Evolutionary conservation across 1,140 invertebrate genomes (phyloP), one percentile per base, ranked within the genome.

Genomic region (Stegodyphus dumicola): DNA sequence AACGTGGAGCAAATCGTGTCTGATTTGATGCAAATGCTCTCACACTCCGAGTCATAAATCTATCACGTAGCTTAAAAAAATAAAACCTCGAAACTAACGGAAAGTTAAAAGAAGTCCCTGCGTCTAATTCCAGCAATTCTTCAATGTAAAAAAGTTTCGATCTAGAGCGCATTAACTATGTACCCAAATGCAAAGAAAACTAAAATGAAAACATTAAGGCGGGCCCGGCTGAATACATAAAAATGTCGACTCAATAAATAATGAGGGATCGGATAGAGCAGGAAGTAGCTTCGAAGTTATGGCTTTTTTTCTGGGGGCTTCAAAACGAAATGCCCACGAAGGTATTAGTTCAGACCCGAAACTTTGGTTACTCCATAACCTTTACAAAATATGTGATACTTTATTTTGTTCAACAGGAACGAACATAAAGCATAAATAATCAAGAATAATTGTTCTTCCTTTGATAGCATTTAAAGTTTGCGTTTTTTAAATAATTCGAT

Each of bases 211-310:
- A 64, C 56, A 76, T 76, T 76, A 76, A 64, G 74, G n/a, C 33
- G 54, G 54, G 18, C 7, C 17, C 52, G n/a, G 17, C 54, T 76
- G 74, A 76, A 76, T 76, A 53, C 74, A 76, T 76, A 76, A 76
- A 76, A 76, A 64, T 76, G 74, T 76, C 74, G 54, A 18, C 56
- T 76, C 18, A 76, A 76, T 76, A 76, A 76, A 76, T 76, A 76
- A 76, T 76, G 74, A 76, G 18, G 15, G 54, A 51, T 74, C n/a
- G 5, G 9, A 10, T 15, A 5, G 56, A 10, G 15, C 9, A 10
- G 56, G 15, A 60, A 60, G 56, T 60, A 71, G 69, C 69, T 51
- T 49, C 11, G 6, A 11, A n/a, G 18, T 74, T 74, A 74, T 74
- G 51, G 71, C 48, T 74, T 74, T 70, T n/a, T 33, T 11, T 70